Base-by-base conservation (phyloP, 1,140 invertebrate genomes). In the Centruroides vittatus region DNA sequence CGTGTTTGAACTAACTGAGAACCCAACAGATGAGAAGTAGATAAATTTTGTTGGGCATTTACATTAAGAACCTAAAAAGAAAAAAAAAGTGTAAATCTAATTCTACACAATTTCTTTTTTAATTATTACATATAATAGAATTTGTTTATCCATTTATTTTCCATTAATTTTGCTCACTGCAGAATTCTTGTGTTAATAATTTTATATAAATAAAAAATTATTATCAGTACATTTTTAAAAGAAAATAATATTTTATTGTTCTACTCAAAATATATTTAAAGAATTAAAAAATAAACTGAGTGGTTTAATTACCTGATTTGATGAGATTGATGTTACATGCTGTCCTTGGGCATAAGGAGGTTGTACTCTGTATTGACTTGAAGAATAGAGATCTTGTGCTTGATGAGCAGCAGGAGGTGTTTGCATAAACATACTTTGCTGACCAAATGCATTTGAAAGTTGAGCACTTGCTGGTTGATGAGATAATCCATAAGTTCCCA, bases 361-460 rank as follows among this genome's bases (percentile, higher is more conserved):
- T 53, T 70, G 72, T 46, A 88, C 79, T 59, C 85, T 77, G 68
- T 84, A 88, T 70, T 86, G 85, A 56, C 81, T 80, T 69, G 81
- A 86, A 67, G 83, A 84, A 75, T 89, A 90, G 74, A 90, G 82
- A 67, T 91, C 88, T 53, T 85, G 84, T 3, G 83, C 79, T 62
- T 78, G 74, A 12, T 78, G 77, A 34, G 77, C 75, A 3, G 77
- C 74, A 49, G 77, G 78, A n/a, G 82, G 75, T 41, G 41, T 41
- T 58, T 80, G 83, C 63, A 86, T 72, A 66, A 84, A 83, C 68
- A 82, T 77, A 47, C 79, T 83, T 65, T 82, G 82, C 53, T 84
- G 82, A 62, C 79, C 84, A 71, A 81, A 86, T 9, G 81, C 82
- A 66, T 68, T 73, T 54, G 71, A 66, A 35, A 67, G 70, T 35